Percentiles rank a stretch among this genome's conserved stretches.
Evolutionary conservation across 2,113 vertebrate species (phyloP).

Genomic region (Lichenostomus cassidix): DNA sequence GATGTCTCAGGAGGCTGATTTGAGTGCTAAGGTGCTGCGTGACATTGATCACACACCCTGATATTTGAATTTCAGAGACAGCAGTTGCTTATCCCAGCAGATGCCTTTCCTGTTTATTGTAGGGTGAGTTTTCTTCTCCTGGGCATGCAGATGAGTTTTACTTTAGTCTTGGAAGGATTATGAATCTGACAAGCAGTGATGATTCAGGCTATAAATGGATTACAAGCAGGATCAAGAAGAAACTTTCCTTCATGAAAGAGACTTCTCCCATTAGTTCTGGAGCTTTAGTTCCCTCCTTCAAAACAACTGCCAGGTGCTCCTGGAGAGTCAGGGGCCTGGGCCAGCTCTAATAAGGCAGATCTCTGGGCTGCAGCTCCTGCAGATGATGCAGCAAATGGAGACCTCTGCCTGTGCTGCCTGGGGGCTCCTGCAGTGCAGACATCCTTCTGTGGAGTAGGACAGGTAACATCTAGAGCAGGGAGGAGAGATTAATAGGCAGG

Average conservation of each 20-base stretch:
- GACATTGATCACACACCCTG: conserved; percentile 17
- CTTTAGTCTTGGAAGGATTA: neutral
- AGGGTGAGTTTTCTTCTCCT: conserved; percentile 32
- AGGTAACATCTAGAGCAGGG: neutral
- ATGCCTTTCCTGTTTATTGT: neutral
- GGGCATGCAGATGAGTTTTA: conserved; percentile 14
- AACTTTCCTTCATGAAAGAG: neutral
- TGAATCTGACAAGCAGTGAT: neutral
- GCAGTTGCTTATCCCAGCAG: neutral
- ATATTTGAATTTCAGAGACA: conserved; percentile 47
- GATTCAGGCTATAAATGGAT: neutral
- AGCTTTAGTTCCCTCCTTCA: neutral
- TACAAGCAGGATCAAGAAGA: neutral
- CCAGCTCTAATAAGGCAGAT: neutral
- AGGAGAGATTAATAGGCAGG: neutral
- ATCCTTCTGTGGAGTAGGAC: neutral
- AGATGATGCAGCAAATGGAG: neutral
- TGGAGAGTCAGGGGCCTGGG: neutral
- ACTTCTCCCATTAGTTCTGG: neutral
- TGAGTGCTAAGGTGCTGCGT: neutral
- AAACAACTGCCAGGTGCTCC: neutral
- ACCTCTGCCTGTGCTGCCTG: neutral
- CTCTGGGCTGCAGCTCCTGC: neutral
- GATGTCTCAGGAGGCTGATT: conserved; percentile 3
- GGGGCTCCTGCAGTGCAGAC: neutral